Conservation (phyloP, 2,797 vertebrate genomes). For the Carcharodon carcharias region DNA sequence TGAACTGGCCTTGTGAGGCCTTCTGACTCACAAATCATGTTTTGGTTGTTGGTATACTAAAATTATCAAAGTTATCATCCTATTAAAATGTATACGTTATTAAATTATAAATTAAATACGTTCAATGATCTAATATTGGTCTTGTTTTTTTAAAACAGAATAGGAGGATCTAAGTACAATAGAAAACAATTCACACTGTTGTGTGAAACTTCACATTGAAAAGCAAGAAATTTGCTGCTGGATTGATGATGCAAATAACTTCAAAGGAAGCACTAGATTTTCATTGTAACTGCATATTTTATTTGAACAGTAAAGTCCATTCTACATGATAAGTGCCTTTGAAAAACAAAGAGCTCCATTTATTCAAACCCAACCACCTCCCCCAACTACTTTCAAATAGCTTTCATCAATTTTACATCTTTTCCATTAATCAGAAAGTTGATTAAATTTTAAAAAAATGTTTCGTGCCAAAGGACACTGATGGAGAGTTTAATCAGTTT, state of each 20-base stretch:
- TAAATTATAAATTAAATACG: neutral
- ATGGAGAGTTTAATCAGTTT: neutral
- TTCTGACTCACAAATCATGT: neutral
- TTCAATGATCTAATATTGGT: neutral
- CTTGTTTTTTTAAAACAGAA: neutral
- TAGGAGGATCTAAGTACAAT: neutral
- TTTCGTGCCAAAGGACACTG: neutral
- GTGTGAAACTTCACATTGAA: neutral
- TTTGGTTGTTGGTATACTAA: neutral
- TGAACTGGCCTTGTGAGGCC: neutral
- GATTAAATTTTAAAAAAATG: neutral
- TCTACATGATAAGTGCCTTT: neutral
- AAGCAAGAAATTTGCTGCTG: neutral
- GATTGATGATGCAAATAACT: neutral
- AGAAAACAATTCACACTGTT: neutral
- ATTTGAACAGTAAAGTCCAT: neutral
- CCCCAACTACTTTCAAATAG: neutral
- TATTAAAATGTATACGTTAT: too few relatives aligned
- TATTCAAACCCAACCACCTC: neutral
- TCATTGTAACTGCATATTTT: neutral
- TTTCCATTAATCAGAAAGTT: neutral
- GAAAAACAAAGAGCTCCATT: neutral
- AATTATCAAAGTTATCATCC: neutral
- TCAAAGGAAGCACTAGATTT: neutral
- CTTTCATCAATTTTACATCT: slow-evolving; percentile 2